Percentiles rank a stretch among this genome's conserved stretches.
Evolutionary conservation across 2,888 invertebrate genomes (phyloP).

Genomic region (Globia sparganii): DNA sequence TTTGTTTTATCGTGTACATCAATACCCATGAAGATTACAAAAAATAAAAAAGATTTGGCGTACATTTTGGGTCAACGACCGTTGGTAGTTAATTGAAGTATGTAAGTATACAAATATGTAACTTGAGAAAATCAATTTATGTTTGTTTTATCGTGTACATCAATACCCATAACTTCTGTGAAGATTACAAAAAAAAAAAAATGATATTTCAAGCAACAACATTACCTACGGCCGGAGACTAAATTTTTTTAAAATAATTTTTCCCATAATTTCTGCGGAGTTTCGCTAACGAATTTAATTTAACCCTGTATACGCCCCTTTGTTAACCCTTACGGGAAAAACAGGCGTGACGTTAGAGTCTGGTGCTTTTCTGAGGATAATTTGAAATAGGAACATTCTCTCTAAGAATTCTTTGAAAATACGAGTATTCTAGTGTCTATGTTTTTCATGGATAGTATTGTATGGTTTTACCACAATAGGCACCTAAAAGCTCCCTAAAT

Average conservation of each 20-base stretch:
- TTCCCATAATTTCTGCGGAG: neutral
- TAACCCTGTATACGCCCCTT: neutral
- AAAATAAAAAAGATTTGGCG: neutral
- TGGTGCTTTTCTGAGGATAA: neutral
- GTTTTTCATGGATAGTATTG: neutral
- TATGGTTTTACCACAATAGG: constrained; percentile 1
- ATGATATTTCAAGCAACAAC: neutral
- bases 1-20: neutral
- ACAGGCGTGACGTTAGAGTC: neutral
- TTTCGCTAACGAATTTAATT: neutral
- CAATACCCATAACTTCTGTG: neutral
- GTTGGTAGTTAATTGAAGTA: neutral
- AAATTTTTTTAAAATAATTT: neutral
- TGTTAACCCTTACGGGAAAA: too few species aligned
- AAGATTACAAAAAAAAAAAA: neutral
- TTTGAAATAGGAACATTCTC: constrained; percentile 12
- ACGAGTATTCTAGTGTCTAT: neutral
- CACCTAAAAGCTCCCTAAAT: constrained; percentile 26
- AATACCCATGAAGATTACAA: too few species aligned
- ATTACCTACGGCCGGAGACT: neutral
- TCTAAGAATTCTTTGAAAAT: neutral
- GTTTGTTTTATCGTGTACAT: neutral
- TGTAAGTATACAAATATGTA: too few species aligned
- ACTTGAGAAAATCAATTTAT: neutral
- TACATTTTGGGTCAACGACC: neutral